These are phyloP conservation scores for Poeciliopsis paucimaculata DNA, from an alignment of 2,797 vertebrate genomes.

Conservation along the genomic window DNA sequence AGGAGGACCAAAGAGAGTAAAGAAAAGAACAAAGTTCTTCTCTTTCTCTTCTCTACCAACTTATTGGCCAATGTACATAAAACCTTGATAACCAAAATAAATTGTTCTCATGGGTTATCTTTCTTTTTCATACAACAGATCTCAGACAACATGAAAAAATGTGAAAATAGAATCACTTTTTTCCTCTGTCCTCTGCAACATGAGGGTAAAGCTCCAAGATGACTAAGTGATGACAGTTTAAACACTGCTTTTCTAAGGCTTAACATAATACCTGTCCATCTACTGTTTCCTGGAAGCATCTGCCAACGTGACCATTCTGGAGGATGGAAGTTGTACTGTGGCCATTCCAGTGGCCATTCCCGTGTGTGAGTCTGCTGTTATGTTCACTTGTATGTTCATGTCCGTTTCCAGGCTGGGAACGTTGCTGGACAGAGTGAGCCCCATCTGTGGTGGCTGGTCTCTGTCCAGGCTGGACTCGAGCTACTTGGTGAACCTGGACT, in stretches of 20 bases:
- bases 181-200: neutral
- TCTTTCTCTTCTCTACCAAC: neutral
- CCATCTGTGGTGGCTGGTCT: slow-evolving; percentile 77
- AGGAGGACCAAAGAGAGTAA: neutral
- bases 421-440: slow-evolving; percentile 84
- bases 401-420: slow-evolving; percentile 75
- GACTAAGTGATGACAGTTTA: slow-evolving; percentile 27
- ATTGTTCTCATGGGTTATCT: slow-evolving; percentile 38
- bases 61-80: neutral
- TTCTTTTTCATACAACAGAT: slow-evolving; percentile 41
- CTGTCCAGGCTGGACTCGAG: slow-evolving; percentile 85
- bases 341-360: slow-evolving; percentile 41
- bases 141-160: slow-evolving; percentile 11
- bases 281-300: slow-evolving; percentile 88
- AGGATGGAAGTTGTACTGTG: slow-evolving; percentile 57
- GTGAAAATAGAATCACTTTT: slow-evolving; percentile 16
- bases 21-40: neutral
- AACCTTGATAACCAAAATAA: slow-evolving; percentile 26
- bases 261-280: slow-evolving; percentile 87
- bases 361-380: slow-evolving; percentile 47
- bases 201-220: slow-evolving; percentile 4
- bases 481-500: slow-evolving; percentile 93
- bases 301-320: slow-evolving; percentile 80
- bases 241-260: slow-evolving; percentile 18
- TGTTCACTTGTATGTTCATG: slow-evolving; percentile 72